Percentiles rank a stretch among this genome's conserved stretches.
phyloP scores from a whole-genome alignment of 2,888 invertebrate species.

The Tiliacea citrago region DNA sequence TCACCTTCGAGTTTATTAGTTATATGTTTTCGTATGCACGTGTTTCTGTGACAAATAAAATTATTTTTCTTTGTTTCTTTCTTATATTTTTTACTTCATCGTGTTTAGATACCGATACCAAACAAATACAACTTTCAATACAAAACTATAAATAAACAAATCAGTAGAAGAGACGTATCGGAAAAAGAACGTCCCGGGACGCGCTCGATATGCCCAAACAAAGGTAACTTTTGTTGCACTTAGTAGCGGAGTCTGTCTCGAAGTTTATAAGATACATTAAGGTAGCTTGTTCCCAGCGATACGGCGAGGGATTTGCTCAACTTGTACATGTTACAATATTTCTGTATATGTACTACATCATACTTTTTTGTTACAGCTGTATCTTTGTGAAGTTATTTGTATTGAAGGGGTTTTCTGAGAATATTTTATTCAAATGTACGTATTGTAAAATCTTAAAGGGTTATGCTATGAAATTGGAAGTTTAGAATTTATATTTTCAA shows the following conservation, averaged over 20 bases:
- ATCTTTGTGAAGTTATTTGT: slow-evolving; percentile 32
- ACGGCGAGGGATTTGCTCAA: slow-evolving; percentile 53
- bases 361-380: slow-evolving; percentile 44
- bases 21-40: no score
- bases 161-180: slow-evolving; percentile 34
- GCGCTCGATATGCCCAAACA: slow-evolving; percentile 33
- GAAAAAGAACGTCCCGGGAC: slow-evolving; percentile 31
- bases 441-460: slow-evolving; percentile 9
- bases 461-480: neutral
- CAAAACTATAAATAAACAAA: slow-evolving; percentile 37
- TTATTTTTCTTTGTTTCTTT: no score
- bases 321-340: slow-evolving; percentile 38
- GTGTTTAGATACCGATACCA: no score
- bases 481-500: neutral
- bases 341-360: slow-evolving; percentile 23
- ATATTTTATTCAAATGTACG: slow-evolving; percentile 14
- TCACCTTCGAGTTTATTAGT: no score
- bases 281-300: slow-evolving; percentile 57
- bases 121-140: no score
- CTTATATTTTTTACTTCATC: no score
- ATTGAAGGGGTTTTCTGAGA: slow-evolving; percentile 20
- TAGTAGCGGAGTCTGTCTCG: slow-evolving; percentile 32
- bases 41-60: no score
- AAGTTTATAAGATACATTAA: slow-evolving; percentile 59
- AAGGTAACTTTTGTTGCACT: slow-evolving; percentile 60